Percentiles rank a stretch among this genome's conserved stretches.
phyloP scores from a whole-genome alignment of 2,888 invertebrate species.

The Tillus elongatus region DNA sequence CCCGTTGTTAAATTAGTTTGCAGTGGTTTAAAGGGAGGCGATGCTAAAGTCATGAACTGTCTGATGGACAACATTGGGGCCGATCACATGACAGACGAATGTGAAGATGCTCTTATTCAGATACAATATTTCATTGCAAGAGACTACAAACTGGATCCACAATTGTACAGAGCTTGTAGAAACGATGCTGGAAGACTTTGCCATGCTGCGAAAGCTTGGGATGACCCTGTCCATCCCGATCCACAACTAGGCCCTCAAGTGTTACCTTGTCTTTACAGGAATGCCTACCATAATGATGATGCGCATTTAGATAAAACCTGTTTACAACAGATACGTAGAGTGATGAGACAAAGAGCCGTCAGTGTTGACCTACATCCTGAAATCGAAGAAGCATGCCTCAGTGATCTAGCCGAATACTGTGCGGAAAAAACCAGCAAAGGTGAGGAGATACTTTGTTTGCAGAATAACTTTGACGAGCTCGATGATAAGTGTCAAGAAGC shows the following conservation, averaged over 20 bases:
- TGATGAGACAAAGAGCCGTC: slow-evolving; percentile 87
- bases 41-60: slow-evolving; percentile 82
- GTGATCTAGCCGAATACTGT: slow-evolving; percentile 76
- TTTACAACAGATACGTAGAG: slow-evolving; percentile 73
- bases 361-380: slow-evolving; percentile 91
- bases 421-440: slow-evolving; percentile 77
- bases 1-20: slow-evolving; percentile 75
- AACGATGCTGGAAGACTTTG: slow-evolving; percentile 78
- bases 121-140: slow-evolving; percentile 96
- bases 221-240: slow-evolving; percentile 53
- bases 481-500: slow-evolving; percentile 61
- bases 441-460: slow-evolving; percentile 88
- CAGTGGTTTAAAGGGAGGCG: slow-evolving; percentile 61
- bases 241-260: slow-evolving; percentile 76
- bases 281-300: slow-evolving; percentile 47
- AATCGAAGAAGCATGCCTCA: slow-evolving; percentile 82
- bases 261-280: slow-evolving; percentile 80
- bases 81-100: slow-evolving; percentile 74
- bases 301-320: slow-evolving; percentile 48
- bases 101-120: slow-evolving; percentile 85
- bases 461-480: slow-evolving; percentile 68
- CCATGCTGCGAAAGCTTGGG: slow-evolving; percentile 69
- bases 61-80: slow-evolving; percentile 86
- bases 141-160: slow-evolving; percentile 87
- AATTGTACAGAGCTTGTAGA: slow-evolving; percentile 79